Conservation (phyloP, 2,888 invertebrate genomes). For the Empis stercorea region DNA sequence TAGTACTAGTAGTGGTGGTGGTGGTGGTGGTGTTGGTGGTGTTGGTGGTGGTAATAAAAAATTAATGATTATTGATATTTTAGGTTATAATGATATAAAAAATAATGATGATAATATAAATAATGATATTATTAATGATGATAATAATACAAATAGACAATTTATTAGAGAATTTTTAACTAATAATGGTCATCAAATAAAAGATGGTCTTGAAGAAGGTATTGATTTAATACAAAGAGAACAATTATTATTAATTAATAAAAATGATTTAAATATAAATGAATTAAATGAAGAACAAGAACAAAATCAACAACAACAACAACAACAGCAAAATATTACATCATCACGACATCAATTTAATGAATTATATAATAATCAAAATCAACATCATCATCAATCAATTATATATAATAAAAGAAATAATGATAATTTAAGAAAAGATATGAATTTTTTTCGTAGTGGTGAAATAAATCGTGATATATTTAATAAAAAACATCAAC, state of each 20-base stretch:
- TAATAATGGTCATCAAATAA: constrained; percentile 37
- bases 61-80: too few relatives aligned
- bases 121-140: background rate
- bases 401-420: too few relatives aligned
- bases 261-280: too few relatives aligned
- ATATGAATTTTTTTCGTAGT: constrained; percentile 22
- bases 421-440: constrained; percentile 10
- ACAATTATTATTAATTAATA: background rate
- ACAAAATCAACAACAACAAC: constrained; percentile 7
- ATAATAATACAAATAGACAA: constrained; percentile 5
- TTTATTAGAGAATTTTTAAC: constrained; percentile 51
- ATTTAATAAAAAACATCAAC: background rate
- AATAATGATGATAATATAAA: background rate
- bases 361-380: too few relatives aligned
- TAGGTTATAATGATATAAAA: background rate
- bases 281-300: background rate
- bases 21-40: too few relatives aligned
- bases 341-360: background rate
- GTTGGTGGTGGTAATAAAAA: too few relatives aligned
- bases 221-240: constrained; percentile 40
- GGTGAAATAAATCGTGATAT: constrained; percentile 19
- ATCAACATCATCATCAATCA: too few relatives aligned
- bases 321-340: background rate
- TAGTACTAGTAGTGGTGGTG: too few relatives aligned
- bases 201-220: constrained; percentile 55